Evolutionary conservation across 2,113 vertebrate species (phyloP).

Genomic region (Romanogobio albipinnatus): DNA sequence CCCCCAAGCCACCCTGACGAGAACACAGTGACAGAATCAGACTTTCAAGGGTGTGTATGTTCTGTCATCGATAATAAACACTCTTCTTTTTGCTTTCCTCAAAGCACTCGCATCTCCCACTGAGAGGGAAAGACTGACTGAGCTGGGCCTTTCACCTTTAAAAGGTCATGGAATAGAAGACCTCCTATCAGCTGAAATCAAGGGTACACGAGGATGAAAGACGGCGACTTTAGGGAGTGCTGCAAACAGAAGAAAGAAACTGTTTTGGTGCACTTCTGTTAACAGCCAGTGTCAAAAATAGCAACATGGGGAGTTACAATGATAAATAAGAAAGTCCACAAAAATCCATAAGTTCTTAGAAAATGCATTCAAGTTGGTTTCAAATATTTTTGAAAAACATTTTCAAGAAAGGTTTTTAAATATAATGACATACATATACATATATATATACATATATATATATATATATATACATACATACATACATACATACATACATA

Average conservation of each 20-base stretch:
- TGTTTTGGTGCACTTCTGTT: conserved; percentile 18
- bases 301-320: not conserved
- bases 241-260: not conserved
- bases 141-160: conserved; percentile 45
- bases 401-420: no score
- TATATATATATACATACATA: no score
- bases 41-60: conserved; percentile 39
- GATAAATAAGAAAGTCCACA: not conserved
- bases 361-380: not conserved
- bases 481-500: no score
- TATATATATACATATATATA: no score
- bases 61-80: conserved; percentile 36
- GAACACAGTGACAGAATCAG: conserved; percentile 40
- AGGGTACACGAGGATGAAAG: not conserved
- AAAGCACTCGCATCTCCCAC: conserved; percentile 20
- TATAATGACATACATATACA: no score
- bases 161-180: conserved; percentile 48
- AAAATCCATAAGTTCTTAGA: not conserved
- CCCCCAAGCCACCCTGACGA: conserved; percentile 20
- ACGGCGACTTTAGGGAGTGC: conserved; percentile 1
- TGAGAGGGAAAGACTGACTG: conserved; percentile 6
- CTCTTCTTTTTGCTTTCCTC: conserved; percentile 22
- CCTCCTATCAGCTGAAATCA: conserved; percentile 12
- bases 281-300: conserved; percentile 15
- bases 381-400: not conserved